Base-by-base conservation (phyloP, 2,797 vertebrate species). In the Melanotaenia nigrans region DNA sequence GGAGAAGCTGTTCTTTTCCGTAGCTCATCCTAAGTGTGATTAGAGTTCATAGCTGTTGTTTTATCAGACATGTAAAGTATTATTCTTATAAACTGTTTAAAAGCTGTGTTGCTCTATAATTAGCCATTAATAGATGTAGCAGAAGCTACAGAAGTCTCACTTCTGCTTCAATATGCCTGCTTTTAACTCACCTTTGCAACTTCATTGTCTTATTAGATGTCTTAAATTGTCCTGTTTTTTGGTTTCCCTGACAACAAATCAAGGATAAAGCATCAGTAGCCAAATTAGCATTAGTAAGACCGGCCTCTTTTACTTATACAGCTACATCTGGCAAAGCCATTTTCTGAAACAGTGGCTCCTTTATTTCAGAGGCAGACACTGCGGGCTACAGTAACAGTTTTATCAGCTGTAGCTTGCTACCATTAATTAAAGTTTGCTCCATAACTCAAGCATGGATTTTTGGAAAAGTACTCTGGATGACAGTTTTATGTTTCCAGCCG, bases 11-110 rank as follows among this genome's bases (percentile, higher is more conserved):
- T 8, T 36, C 53, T 55, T 64, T 22, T 58, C 45, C 76, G 81
- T 76, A 71, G 77, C 87, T 80, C 73, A 86, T 87, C 86, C 78
- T 76, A 73, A 83, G 82, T 83, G 67, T 78, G 86, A 90, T 91
- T 90, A 90, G 91, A 90, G 91, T 73, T 71, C 89, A 90, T 89
- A 88, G 82, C 66, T 9, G 1, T 36, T 78, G 82, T 83, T 81
- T 85, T 78, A 69, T 18, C 68, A 68, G 84, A 78, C 65, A 78
- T 73, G 77, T 68, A 51, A 77, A 78, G 73, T 14, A 58, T 38
- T 61, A 82, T 81, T 86, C 87, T 36, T 53, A 85, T 53, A 75
- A 69, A 61, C 58, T 55, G 68, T 84, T 85, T 77, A 73, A 72
- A 81, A 72, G 60, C 75, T 73, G 58, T 80, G 80, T 62, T 81